These are phyloP conservation scores for Rallus crepitans DNA, from an alignment of 2,797 vertebrate genomes.

Conservation along the genomic window DNA sequence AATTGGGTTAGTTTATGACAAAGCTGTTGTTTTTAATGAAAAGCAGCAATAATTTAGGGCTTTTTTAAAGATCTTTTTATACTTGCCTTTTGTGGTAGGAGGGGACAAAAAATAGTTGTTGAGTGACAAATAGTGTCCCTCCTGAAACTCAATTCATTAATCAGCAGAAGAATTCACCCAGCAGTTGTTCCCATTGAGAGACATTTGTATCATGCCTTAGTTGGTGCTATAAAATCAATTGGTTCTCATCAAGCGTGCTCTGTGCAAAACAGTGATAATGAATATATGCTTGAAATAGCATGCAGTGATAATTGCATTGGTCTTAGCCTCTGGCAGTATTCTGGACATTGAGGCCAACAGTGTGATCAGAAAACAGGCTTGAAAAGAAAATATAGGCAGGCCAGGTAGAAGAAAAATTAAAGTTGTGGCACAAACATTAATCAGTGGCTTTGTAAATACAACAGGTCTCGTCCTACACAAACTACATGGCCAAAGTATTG, in stretches of 20 bases:
- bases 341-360: background rate
- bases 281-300: background rate
- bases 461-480: background rate
- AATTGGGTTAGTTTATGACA: background rate
- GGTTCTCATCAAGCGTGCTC: background rate
- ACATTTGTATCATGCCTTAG: background rate
- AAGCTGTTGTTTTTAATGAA: background rate
- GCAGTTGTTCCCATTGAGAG: background rate
- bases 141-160: slow-evolving; percentile 14
- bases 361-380: background rate
- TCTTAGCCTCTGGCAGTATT: background rate
- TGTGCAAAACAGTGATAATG: slow-evolving; percentile 33
- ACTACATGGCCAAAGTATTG: background rate
- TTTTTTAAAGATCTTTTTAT: background rate
- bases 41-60: background rate
- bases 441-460: background rate
- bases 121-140: background rate
- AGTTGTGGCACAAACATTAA: background rate
- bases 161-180: slow-evolving; percentile 16
- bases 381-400: background rate
- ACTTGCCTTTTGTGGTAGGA: background rate
- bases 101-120: background rate
- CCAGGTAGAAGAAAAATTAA: background rate
- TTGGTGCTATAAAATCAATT: slow-evolving; percentile 20
- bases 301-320: background rate